These are phyloP conservation scores for Lota lota DNA, from an alignment of 2,113 vertebrate species.

Conservation along the genomic window DNA sequence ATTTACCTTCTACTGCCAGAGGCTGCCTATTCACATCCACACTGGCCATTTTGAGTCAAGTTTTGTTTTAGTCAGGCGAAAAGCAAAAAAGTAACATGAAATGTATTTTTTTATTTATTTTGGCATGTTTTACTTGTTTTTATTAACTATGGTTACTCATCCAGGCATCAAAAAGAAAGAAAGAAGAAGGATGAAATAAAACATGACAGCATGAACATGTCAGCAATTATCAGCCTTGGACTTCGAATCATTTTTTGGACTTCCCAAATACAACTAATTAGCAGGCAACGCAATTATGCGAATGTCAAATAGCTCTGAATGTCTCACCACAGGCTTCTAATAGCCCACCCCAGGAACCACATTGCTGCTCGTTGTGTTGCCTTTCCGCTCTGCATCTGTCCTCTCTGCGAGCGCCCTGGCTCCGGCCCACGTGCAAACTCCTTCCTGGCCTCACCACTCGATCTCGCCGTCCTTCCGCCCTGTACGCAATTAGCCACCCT, in stretches of 20 bases:
- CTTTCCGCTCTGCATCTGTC: conserved; percentile 35
- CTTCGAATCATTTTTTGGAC: background rate
- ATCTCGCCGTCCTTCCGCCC: conserved; percentile 53
- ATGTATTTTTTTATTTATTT: conserved; percentile 5
- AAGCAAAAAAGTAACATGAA: conserved; percentile 45
- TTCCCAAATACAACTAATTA: conserved; percentile 53
- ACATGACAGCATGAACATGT: conserved; percentile 35
- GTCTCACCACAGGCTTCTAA: conserved; percentile 48
- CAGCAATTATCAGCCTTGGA: conserved; percentile 50
- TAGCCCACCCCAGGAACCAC: conserved; percentile 51
- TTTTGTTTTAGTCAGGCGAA: background rate
- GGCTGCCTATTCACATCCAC: conserved; percentile 33
- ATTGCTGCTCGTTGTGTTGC: conserved; percentile 32
- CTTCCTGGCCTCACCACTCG: conserved; percentile 46
- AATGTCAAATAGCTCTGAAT: conserved; percentile 38
- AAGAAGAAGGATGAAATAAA: background rate
- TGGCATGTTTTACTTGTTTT: background rate
- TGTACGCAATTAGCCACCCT: conserved; percentile 71
- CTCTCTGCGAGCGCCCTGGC: conserved; percentile 32
- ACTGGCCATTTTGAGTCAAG: too few relatives aligned
- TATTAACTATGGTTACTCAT: conserved; percentile 31
- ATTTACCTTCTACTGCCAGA: conserved; percentile 31
- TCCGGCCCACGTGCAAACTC: conserved; percentile 26
- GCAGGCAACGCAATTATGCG: conserved; percentile 55
- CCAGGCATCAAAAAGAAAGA: conserved; percentile 24